Evolutionary conservation across 2,797 vertebrate species (phyloP).

Genomic region (Esox lucius): DNA sequence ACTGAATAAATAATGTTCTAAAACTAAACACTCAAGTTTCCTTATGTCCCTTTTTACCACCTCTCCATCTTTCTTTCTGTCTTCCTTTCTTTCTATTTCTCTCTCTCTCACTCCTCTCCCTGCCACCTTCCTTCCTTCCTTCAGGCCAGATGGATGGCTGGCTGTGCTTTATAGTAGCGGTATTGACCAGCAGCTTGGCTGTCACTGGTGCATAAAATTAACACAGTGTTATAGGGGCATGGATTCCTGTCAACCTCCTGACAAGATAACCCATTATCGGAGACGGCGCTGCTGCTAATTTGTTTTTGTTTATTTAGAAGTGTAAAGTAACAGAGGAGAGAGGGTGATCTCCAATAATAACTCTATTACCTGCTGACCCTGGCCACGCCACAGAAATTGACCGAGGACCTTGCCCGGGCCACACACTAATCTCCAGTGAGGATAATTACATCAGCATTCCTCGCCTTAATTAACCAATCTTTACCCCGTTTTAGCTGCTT

Average conservation of each 20-base stretch:
- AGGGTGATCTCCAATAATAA: slow-evolving; percentile 70
- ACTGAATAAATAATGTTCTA: slow-evolving; percentile 33
- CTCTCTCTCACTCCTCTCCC: slow-evolving; percentile 25
- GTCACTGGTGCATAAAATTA: slow-evolving; percentile 84
- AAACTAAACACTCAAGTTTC: slow-evolving; percentile 42
- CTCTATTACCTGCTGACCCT: slow-evolving; percentile 80
- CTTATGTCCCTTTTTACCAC: neutral
- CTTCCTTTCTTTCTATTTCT: neutral
- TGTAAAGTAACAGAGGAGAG: slow-evolving; percentile 76
- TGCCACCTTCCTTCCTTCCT: slow-evolving; percentile 36
- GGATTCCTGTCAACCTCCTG: slow-evolving; percentile 75
- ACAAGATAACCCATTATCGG: slow-evolving; percentile 79
- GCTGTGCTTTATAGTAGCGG: slow-evolving; percentile 73
- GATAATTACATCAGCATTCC: slow-evolving; percentile 82
- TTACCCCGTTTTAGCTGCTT: slow-evolving; percentile 75
- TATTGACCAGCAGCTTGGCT: slow-evolving; percentile 73
- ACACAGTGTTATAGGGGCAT: slow-evolving; percentile 80
- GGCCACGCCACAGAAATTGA: slow-evolving; percentile 51
- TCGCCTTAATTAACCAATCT: slow-evolving; percentile 84
- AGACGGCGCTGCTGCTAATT: slow-evolving; percentile 71
- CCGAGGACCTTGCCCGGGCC: neutral
- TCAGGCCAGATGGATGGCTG: slow-evolving; percentile 72
- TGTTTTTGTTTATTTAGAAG: slow-evolving; percentile 84
- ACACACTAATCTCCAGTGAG: slow-evolving; percentile 76
- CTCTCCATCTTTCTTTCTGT: neutral